Evolutionary conservation across 1,140 invertebrate genomes (phyloP).

Genomic region (Rhizoglyphus robini): DNA sequence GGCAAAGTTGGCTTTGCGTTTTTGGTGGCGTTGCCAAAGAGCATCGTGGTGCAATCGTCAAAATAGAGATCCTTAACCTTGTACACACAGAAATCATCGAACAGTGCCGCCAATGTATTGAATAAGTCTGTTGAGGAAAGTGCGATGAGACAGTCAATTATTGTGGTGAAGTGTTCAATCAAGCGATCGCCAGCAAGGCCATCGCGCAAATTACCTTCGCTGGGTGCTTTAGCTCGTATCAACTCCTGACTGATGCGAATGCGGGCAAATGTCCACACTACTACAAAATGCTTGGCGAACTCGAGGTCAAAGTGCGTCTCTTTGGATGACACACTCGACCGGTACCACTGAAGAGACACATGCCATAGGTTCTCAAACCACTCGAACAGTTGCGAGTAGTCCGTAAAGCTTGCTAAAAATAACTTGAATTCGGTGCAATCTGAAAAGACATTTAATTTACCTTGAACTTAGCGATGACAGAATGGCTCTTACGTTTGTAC

Average conservation of each 20-base stretch:
- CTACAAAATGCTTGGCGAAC: conserved; percentile 33
- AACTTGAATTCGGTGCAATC: conserved; percentile 43
- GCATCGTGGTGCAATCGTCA: conserved; percentile 23
- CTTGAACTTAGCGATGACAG: not conserved
- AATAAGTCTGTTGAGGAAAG: conserved; percentile 41
- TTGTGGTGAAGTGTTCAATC: not conserved
- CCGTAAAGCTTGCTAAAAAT: conserved; percentile 42
- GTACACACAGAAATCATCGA: conserved; percentile 42
- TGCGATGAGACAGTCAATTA: conserved; percentile 8
- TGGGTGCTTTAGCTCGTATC: conserved; percentile 40
- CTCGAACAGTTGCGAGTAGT: conserved; percentile 40
- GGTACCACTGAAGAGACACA: conserved; percentile 29
- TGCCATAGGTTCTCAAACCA: conserved; percentile 36
- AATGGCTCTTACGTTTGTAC: not conserved
- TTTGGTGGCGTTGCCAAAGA: not conserved
- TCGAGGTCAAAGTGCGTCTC: not conserved
- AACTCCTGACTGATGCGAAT: conserved; percentile 40
- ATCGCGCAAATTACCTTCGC: conserved; percentile 34
- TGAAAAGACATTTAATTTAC: conserved; percentile 22
- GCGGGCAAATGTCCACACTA: conserved; percentile 41
- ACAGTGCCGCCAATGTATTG: conserved; percentile 41
- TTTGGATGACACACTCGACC: not conserved
- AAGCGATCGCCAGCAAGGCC: not conserved
- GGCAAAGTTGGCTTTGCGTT: not conserved
- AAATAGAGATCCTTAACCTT: conserved; percentile 37